A percentile compares a stretch with the other conserved stretches of the same genome.
phyloP scores from a whole-genome alignment of 2,797 vertebrate genomes.

The Garrulus glandarius region DNA sequence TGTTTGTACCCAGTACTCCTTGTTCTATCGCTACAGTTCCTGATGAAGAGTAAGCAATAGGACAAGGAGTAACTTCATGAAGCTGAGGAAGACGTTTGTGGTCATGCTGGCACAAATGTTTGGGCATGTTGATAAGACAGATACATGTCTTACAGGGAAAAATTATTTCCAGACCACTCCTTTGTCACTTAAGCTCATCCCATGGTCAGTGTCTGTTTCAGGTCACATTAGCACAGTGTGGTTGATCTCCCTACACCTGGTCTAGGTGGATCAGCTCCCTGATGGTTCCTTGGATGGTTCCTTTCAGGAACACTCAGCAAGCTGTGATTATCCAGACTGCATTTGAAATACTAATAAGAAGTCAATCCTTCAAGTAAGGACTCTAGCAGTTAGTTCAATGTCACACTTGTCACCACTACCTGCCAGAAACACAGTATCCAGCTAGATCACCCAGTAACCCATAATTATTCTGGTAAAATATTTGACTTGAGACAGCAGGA shows the following conservation, averaged over 20 bases:
- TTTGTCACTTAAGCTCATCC: background rate
- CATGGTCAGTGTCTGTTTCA: background rate
- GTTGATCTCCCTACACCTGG: background rate
- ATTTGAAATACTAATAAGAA: background rate
- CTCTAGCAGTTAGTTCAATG: background rate
- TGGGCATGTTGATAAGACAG: background rate
- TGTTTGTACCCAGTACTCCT: background rate
- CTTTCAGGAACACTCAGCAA: background rate
- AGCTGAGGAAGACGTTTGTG: background rate
- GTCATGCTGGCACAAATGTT: background rate
- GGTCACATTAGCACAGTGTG: fast-evolving
- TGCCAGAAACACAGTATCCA: background rate
- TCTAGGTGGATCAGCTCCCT: background rate
- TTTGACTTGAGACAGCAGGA: background rate
- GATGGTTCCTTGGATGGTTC: background rate
- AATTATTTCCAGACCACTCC: background rate
- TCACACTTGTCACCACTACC: background rate
- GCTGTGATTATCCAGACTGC: background rate
- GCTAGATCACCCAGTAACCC: background rate
- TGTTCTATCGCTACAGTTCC: background rate
- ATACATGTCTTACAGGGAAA: background rate
- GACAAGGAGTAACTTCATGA: background rate
- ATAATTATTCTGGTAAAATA: background rate
- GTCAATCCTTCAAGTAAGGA: background rate
- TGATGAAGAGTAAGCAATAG: background rate